Evolutionary conservation across 2,113 vertebrate species (phyloP).

Genomic region (Equus przewalskii): DNA sequence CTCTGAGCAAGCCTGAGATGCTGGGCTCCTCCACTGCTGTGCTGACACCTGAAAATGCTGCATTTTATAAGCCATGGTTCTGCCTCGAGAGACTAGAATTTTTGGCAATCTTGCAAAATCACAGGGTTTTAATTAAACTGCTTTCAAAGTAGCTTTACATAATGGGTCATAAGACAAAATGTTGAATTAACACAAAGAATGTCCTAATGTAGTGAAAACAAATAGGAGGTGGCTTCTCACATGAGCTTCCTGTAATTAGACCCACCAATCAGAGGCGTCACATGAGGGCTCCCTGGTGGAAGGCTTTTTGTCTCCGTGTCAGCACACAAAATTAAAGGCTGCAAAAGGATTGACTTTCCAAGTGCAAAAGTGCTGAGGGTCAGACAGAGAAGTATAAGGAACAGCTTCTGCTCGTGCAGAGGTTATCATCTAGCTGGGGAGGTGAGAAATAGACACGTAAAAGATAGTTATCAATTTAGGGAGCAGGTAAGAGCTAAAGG

Average conservation of each 20-base stretch:
- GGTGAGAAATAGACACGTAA: background rate
- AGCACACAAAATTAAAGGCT: slow-evolving; percentile 52
- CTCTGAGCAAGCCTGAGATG: background rate
- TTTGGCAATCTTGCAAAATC: slow-evolving; percentile 76
- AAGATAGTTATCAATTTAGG: background rate
- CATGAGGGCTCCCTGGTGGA: background rate
- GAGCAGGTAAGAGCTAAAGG: background rate
- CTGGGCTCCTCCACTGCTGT: background rate
- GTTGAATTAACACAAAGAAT: slow-evolving; percentile 76
- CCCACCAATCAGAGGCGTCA: slow-evolving; percentile 29
- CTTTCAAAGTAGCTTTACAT: slow-evolving; percentile 72
- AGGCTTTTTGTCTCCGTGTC: slow-evolving; percentile 28
- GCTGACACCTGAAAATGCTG: background rate
- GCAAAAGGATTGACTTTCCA: slow-evolving; percentile 18
- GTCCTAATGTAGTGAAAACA: slow-evolving; percentile 76
- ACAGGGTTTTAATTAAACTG: slow-evolving; percentile 77
- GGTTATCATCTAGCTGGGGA: background rate
- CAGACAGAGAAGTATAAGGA: background rate
- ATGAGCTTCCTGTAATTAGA: slow-evolving; percentile 54
- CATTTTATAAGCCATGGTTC: slow-evolving; percentile 24
- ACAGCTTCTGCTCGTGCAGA: background rate
- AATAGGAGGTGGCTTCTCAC: slow-evolving; percentile 46
- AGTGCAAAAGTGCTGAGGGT: background rate
- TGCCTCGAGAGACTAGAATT: slow-evolving; percentile 52
- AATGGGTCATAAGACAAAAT: slow-evolving; percentile 70